Conservation (phyloP, 2,888 invertebrate genomes). For the Dexiosoma caninum region DNA sequence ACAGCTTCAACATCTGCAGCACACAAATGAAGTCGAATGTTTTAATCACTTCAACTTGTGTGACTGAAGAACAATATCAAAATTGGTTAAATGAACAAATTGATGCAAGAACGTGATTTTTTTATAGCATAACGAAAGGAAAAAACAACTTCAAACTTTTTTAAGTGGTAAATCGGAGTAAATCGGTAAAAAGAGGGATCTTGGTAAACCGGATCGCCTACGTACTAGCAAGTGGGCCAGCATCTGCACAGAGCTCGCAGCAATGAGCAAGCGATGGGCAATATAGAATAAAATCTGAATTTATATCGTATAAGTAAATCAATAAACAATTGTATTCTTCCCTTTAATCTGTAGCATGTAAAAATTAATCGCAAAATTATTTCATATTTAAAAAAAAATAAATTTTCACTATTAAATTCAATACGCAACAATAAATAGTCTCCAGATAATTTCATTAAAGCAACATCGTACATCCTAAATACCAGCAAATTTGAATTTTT, state of each 20-base stretch:
- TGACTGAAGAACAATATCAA: slow-evolving; percentile 64
- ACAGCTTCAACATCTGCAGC: slow-evolving; percentile 3
- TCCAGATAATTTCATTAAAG: no score
- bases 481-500: no score
- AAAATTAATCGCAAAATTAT: no score
- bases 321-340: no score
- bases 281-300: not conserved
- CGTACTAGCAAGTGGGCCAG: not conserved
- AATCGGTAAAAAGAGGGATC: slow-evolving; percentile 2
- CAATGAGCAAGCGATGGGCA: not conserved
- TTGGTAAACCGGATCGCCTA: slow-evolving; percentile 24
- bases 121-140: no score
- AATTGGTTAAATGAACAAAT: slow-evolving; percentile 64
- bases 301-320: not conserved
- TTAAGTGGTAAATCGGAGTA: slow-evolving; percentile 6
- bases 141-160: slow-evolving; percentile 5
- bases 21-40: slow-evolving; percentile 29
- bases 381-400: no score
- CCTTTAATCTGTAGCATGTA: no score
- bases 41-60: slow-evolving; percentile 33
- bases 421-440: no score
- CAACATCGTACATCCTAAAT: no score
- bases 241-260: not conserved
- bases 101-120: slow-evolving; percentile 15
- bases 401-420: no score